These are phyloP conservation scores for Dufourea novaeangliae DNA, from an alignment of 1,140 invertebrate genomes.

Conservation along the genomic window DNA sequence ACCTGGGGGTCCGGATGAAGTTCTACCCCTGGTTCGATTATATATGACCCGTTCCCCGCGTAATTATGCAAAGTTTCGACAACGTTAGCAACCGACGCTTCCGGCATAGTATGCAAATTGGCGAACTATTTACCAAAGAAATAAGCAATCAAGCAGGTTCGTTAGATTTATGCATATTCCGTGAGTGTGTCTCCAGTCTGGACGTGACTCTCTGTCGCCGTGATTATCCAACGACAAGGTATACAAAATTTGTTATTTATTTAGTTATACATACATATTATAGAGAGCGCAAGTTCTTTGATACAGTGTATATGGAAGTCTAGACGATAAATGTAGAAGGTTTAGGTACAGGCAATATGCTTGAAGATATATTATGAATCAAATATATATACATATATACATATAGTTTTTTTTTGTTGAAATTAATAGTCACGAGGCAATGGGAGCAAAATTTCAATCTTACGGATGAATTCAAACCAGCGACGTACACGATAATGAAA, in stretches of 20 bases:
- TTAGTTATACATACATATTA: too few species aligned
- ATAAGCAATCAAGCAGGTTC: slow-evolving; percentile 60
- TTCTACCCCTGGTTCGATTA: slow-evolving; percentile 18
- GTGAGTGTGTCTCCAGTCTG: too few species aligned
- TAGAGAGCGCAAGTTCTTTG: too few species aligned
- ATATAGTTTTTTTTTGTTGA: too few species aligned
- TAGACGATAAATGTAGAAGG: too few species aligned
- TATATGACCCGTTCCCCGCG: background rate
- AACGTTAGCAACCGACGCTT: slow-evolving; percentile 23
- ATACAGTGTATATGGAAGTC: too few species aligned
- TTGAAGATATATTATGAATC: too few species aligned
- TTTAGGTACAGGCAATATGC: too few species aligned
- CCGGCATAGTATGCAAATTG: slow-evolving; percentile 52
- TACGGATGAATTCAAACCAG: background rate
- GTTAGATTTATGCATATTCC: slow-evolving; percentile 17
- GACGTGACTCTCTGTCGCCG: background rate
- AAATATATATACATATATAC: too few species aligned
- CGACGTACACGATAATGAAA: background rate
- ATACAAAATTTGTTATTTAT: too few species aligned
- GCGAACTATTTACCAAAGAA: slow-evolving; percentile 63
- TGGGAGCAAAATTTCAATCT: background rate
- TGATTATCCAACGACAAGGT: too few species aligned
- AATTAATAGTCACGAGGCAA: too few species aligned
- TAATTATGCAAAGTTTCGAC: slow-evolving; percentile 55
- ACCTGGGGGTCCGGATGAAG: background rate